Conservation (phyloP, 1,140 invertebrate genomes). For the Drosophila nannoptera region DNA sequence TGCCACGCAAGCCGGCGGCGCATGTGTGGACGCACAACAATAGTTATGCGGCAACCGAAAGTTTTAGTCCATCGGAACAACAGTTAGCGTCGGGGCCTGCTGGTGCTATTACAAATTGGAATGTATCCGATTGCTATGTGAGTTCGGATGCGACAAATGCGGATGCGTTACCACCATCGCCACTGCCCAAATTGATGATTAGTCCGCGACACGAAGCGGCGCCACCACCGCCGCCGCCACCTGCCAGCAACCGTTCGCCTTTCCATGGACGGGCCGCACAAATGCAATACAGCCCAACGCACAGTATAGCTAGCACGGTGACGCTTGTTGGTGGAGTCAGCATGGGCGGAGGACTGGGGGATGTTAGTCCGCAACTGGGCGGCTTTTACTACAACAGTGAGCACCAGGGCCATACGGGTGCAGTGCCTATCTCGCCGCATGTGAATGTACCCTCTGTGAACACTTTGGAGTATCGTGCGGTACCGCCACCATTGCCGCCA, state of each 20-base stretch:
- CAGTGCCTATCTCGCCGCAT: slow-evolving; percentile 77
- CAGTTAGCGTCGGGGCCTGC: slow-evolving; percentile 28
- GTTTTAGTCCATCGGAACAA: slow-evolving; percentile 57
- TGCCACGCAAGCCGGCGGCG: slow-evolving; percentile 61
- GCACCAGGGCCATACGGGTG: slow-evolving; percentile 43
- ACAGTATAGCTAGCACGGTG: slow-evolving; percentile 63
- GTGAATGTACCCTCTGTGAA: slow-evolving; percentile 76
- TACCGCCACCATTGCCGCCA: slow-evolving; percentile 75
- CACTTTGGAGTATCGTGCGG: slow-evolving; percentile 64
- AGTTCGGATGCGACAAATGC: slow-evolving; percentile 23
- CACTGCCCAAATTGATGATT: slow-evolving; percentile 65
- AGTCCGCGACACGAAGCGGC: slow-evolving; percentile 64
- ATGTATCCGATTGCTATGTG: slow-evolving; percentile 28
- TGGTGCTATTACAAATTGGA: slow-evolving; percentile 19
- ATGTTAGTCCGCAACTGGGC: slow-evolving; percentile 60
- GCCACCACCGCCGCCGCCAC: slow-evolving; percentile 14
- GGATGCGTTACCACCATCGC: slow-evolving; percentile 54
- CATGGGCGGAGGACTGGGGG: slow-evolving; percentile 27
- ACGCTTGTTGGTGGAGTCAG: slow-evolving; percentile 34
- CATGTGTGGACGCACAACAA: slow-evolving; percentile 69
- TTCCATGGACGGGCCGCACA: slow-evolving; percentile 61
- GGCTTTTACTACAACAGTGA: slow-evolving; percentile 61
- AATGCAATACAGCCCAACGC: slow-evolving; percentile 68
- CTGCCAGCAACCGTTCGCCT: slow-evolving; percentile 69
- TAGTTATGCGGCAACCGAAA: slow-evolving; percentile 37